A percentile compares a stretch with the other conserved stretches of the same genome.
Evolutionary conservation across 2,888 invertebrate species (phyloP).

Genomic region (Mimumesa dahlbomi): DNA sequence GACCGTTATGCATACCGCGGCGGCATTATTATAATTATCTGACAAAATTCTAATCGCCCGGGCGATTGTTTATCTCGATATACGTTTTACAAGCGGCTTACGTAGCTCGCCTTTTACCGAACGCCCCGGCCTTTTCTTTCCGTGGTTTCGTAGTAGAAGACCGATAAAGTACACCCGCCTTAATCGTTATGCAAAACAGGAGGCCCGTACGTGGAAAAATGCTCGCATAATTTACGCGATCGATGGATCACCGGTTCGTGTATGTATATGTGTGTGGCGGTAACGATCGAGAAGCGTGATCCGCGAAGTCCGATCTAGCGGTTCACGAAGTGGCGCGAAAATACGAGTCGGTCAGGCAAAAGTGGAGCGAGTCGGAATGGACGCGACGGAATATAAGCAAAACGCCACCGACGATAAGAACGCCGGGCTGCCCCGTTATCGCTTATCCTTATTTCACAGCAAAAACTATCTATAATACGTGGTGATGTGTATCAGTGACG

Average conservation of each 20-base stretch:
- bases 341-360: conserved; percentile 62
- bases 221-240: conserved; percentile 44
- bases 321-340: conserved; percentile 57
- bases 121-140: too few species aligned
- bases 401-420: conserved; percentile 59
- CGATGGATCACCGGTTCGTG: too few species aligned
- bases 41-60: conserved; percentile 36
- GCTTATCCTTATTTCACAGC: conserved; percentile 41
- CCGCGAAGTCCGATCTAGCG: conserved; percentile 8
- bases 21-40: conserved; percentile 47
- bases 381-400: conserved; percentile 51
- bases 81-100: conserved; percentile 35
- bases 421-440: conserved; percentile 38
- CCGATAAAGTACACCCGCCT: conserved; percentile 45
- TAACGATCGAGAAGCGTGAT: conserved; percentile 38
- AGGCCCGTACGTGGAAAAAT: conserved; percentile 47
- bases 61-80: conserved; percentile 46
- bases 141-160: conserved; percentile 24
- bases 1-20: not conserved
- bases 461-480: conserved; percentile 36
- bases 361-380: conserved; percentile 69
- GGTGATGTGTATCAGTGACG: conserved; percentile 37
- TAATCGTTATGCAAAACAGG: conserved; percentile 53
- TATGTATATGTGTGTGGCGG: too few species aligned
- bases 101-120: too few species aligned